Base-by-base conservation (phyloP, 2,113 vertebrate species). In the Pungitius pungitius region DNA sequence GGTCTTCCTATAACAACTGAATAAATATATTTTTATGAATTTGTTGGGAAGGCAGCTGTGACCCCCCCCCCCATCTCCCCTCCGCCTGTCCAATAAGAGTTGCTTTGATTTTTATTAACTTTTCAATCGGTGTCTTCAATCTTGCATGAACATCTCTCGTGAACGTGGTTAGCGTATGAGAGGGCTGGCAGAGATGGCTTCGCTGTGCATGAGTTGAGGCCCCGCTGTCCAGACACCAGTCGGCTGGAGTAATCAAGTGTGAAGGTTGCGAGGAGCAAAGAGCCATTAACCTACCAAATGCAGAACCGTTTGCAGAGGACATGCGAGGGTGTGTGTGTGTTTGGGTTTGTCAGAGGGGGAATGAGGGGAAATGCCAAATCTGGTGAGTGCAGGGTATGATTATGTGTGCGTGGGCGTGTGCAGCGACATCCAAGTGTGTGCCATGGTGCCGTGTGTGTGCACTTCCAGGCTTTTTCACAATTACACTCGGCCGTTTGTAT, bases 251-350 rank as follows among this genome's bases (percentile, higher is more conserved):
- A 91, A 93, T 91, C 90, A 90, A 89, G 87, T 81, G 90, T 92
- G 91, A 92, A 92, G 92, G 92, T 85, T 93, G 88, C 54, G 82
- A 76, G 86, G 90, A 84, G 82, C 86, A 90, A 86, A 89, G 85
- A 85, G 77, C 85, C 66, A 92, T 92, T 92, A 92, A 90, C 90
- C 86, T 90, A 85, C 77, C 81, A 85, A 92, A 90, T 84, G 82
- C 80, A 75, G 81, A 78, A 27, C 69, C 8, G 78, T 78, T 81
- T 85, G 81, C 75, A 69, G 73, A 78, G 77, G 68, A 70, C 76
- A 27, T 54, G 54, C 51, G 54, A 58, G 56, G n/a, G 66, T 4
- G 59, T 6, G 56, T 45, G 60, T 18, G 40, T 51, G 63, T 45
- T 43, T 43, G 75, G 62, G 35, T 69, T 51, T 27, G 40, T 71